phyloP scores from a whole-genome alignment of 2,113 vertebrate species.

The Hippocampus guttulatus region DNA sequence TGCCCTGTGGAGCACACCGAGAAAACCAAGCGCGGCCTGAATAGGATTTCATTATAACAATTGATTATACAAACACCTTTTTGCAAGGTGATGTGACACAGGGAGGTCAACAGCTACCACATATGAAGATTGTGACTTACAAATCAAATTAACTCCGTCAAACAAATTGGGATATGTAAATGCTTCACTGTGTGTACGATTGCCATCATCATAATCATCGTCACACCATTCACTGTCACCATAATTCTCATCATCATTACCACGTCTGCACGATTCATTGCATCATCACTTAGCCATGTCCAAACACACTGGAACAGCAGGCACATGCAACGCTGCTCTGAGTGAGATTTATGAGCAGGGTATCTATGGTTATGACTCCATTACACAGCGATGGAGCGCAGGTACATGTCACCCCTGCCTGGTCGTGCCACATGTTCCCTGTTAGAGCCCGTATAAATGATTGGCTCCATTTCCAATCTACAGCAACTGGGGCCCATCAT shows the following conservation, averaged over 20 bases:
- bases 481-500: constrained; percentile 18
- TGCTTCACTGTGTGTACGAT: constrained; percentile 11
- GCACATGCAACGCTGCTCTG: constrained; percentile 10
- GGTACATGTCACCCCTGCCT: constrained; percentile 27
- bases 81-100: constrained; percentile 4
- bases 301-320: constrained; percentile 2
- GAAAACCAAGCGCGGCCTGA: too few relatives aligned
- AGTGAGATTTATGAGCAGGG: constrained; percentile 46
- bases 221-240: constrained; percentile 19
- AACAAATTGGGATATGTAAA: neutral
- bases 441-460: constrained; percentile 19
- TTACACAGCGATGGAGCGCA: constrained; percentile 35
- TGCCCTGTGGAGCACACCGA: too few relatives aligned
- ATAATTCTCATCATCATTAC: constrained; percentile 29
- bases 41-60: constrained; percentile 5
- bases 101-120: neutral
- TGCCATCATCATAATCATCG: constrained; percentile 16
- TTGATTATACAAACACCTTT: constrained; percentile 15
- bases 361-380: constrained; percentile 35
- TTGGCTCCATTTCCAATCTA: constrained; percentile 25
- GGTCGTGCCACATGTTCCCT: constrained; percentile 37
- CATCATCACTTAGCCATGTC: constrained; percentile 24
- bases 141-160: constrained; percentile 6
- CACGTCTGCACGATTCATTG: constrained; percentile 28
- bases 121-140: neutral